A percentile compares a stretch with the other conserved stretches of the same genome.
Conservation (phyloP, 1,140 invertebrate genomes). For the Homalodisca vitripennis region DNA sequence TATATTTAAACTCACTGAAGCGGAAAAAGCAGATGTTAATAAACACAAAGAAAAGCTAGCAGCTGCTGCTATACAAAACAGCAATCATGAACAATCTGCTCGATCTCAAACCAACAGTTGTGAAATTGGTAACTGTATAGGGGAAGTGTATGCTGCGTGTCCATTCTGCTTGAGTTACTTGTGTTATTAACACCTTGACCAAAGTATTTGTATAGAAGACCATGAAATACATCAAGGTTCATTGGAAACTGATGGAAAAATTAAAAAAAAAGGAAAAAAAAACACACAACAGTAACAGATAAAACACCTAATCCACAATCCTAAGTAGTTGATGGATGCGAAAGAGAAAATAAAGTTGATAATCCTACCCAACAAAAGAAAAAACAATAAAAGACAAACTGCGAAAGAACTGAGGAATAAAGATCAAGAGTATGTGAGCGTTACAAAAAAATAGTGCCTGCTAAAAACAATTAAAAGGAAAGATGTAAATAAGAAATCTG, state of each 20-base stretch:
- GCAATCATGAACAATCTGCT: background rate
- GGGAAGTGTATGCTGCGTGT: background rate
- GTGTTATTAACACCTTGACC: background rate
- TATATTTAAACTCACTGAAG: background rate
- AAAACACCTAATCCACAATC: background rate
- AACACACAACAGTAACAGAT: background rate
- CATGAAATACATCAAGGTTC: background rate
- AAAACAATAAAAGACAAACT: constrained; percentile 2
- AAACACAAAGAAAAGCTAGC: background rate
- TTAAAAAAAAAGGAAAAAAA: background rate
- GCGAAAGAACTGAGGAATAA: constrained; percentile 27
- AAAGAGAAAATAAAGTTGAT: background rate
- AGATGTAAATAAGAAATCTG: constrained; percentile 19
- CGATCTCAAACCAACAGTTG: background rate
- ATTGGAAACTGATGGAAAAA: background rate
- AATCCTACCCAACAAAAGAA: constrained; percentile 10
- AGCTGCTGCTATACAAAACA: background rate
- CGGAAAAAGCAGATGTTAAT: too few species aligned
- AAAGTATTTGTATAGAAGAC: constrained; percentile 3
- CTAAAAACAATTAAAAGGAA: constrained; percentile 16
- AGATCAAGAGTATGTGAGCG: constrained; percentile 25
- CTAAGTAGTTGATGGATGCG: constrained; percentile 3
- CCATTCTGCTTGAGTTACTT: background rate
- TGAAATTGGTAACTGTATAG: background rate
- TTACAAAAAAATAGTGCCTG: constrained; percentile 29